A percentile compares a stretch with the other conserved stretches of the same genome.
Evolutionary conservation across 1,140 invertebrate species (phyloP).

Genomic region (Diabrotica virgifera): DNA sequence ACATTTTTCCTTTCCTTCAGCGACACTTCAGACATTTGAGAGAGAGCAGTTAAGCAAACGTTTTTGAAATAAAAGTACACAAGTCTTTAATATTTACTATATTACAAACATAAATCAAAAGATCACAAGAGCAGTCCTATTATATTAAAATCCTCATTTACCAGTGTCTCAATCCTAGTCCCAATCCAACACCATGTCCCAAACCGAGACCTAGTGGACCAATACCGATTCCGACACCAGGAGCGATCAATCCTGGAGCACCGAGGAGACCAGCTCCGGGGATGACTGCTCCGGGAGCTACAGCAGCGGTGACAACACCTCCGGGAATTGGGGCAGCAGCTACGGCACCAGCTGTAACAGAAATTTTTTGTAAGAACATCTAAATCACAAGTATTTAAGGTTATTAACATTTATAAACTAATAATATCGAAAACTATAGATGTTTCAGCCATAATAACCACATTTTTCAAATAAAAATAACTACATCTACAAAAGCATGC

Average conservation of each 20-base stretch:
- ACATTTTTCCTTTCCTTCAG: too few species aligned
- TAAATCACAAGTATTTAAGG: too few species aligned
- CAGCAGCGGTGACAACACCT: conserved; percentile 37
- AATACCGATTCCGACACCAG: conserved; percentile 23
- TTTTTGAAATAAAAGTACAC: too few species aligned
- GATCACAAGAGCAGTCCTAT: too few species aligned
- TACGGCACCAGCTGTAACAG: conserved; percentile 27
- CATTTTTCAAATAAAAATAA: not conserved
- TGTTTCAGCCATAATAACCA: not conserved
- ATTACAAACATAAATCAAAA: too few species aligned
- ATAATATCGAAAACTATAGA: not conserved
- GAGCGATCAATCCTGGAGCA: conserved; percentile 18
- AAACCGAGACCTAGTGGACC: not conserved
- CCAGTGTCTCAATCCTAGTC: conserved; percentile 19
- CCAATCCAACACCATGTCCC: conserved; percentile 18
- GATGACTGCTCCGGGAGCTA: conserved; percentile 33
- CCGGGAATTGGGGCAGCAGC: conserved; percentile 36
- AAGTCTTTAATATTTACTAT: too few species aligned
- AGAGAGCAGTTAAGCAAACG: too few species aligned
- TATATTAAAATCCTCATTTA: not conserved
- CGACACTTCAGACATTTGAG: too few species aligned
- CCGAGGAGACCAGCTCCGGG: conserved; percentile 3
- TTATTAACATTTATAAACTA: too few species aligned
- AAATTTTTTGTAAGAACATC: too few species aligned
- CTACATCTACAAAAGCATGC: too few species aligned